A percentile compares a stretch with the other conserved stretches of the same genome.
These are phyloP conservation scores for Argya squamiceps DNA, from an alignment of 2,797 vertebrate genomes.

Conservation along the genomic window DNA sequence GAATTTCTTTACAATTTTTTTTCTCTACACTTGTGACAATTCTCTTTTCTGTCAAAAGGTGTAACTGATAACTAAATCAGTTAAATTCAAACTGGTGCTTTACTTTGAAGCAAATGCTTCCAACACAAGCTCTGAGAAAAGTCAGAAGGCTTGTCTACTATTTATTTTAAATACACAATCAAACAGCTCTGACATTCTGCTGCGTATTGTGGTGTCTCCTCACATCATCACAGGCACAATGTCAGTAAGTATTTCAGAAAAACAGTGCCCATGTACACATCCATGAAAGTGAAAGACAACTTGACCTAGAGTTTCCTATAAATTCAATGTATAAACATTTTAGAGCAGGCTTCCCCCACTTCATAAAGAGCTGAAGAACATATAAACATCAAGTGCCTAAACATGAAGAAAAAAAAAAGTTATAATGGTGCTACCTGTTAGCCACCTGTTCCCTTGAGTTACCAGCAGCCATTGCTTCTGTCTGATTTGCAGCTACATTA, in stretches of 20 bases:
- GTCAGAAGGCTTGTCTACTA: neutral
- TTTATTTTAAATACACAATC: neutral
- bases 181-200: neutral
- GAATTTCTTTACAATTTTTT: neutral
- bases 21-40: neutral
- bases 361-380: neutral
- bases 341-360: neutral
- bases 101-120: neutral
- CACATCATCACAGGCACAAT: neutral
- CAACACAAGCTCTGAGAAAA: neutral
- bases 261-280: neutral
- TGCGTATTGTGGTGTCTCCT: neutral
- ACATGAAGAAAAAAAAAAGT: neutral
- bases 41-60: neutral
- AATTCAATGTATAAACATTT: neutral
- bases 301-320: neutral
- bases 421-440: slow-evolving; percentile 80
- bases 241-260: neutral
- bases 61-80: neutral
- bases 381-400: neutral
- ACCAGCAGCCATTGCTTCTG: slow-evolving; percentile 65
- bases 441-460: slow-evolving; percentile 82
- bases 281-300: neutral
- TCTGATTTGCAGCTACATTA: slow-evolving; percentile 28
- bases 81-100: neutral